phyloP scores from a whole-genome alignment of 2,797 vertebrate species.

The Pangasius djambal region DNA sequence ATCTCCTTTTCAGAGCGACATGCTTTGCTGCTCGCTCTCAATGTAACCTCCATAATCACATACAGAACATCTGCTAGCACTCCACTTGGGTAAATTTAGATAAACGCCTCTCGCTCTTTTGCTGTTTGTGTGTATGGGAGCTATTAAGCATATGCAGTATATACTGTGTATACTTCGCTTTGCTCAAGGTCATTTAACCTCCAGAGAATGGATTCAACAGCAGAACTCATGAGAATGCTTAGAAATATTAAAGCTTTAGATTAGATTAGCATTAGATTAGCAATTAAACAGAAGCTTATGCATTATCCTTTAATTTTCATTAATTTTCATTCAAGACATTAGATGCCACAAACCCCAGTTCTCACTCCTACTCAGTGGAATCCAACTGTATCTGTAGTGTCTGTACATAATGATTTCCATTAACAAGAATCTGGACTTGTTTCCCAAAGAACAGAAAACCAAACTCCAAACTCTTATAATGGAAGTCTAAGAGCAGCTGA shows the following conservation, averaged over 20 bases:
- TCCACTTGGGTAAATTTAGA: not conserved
- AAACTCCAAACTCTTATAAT: too few relatives aligned
- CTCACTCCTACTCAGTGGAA: too few relatives aligned
- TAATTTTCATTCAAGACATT: too few relatives aligned
- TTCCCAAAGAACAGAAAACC: not conserved
- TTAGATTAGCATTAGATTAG: not conserved
- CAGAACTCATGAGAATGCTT: not conserved
- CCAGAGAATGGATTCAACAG: not conserved
- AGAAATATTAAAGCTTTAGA: not conserved
- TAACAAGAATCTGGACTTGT: not conserved
- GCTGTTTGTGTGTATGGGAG: not conserved
- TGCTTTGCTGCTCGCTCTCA: not conserved
- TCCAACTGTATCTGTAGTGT: too few relatives aligned
- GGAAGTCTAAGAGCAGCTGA: not conserved
- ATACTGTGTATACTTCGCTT: not conserved
- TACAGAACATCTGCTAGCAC: not conserved
- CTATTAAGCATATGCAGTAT: not conserved
- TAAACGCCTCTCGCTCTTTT: not conserved
- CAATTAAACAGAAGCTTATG: not conserved
- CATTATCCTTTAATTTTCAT: not conserved
- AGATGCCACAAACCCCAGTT: not conserved
- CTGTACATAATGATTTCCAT: not conserved
- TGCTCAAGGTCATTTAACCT: not conserved
- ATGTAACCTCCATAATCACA: not conserved
- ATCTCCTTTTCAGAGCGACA: not conserved